Evolutionary conservation across 2,113 vertebrate species (phyloP).

Genomic region (Cryptotis parvus): DNA sequence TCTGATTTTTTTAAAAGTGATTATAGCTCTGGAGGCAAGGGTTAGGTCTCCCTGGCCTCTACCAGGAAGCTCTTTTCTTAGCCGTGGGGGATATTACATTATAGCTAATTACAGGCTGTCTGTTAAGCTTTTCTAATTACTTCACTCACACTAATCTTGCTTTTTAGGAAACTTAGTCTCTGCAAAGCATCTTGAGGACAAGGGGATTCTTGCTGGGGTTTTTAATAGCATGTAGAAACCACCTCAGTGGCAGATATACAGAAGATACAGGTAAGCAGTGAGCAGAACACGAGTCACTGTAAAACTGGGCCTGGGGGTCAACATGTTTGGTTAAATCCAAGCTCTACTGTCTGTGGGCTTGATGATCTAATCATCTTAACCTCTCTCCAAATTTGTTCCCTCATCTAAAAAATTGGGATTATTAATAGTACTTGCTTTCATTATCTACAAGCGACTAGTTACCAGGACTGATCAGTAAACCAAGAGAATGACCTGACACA

Average conservation of each 20-base stretch:
- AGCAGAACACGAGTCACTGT: not conserved
- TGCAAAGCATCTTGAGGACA: conserved; percentile 71
- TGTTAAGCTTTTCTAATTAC: conserved; percentile 78
- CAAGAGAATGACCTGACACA: too few species aligned
- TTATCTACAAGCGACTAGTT: too few species aligned
- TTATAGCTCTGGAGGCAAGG: conserved; percentile 79
- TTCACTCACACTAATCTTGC: conserved; percentile 56
- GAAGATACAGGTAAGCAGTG: not conserved
- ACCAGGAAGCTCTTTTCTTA: conserved; percentile 65
- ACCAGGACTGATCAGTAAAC: too few species aligned
- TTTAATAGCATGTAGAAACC: not conserved
- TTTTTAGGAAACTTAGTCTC: conserved; percentile 33
- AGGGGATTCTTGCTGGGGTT: not conserved
- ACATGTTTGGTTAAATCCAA: not conserved
- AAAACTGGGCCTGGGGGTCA: not conserved
- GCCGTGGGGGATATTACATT: conserved; percentile 64
- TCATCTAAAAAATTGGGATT: not conserved
- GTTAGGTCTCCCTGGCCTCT: conserved; percentile 69
- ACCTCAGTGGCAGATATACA: fast-evolving
- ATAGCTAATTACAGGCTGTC: conserved; percentile 78
- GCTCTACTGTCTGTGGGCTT: not conserved
- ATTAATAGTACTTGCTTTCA: not conserved
- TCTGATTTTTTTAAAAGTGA: conserved; percentile 76
- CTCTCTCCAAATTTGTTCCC: not conserved
- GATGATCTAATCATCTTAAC: not conserved